Base-by-base conservation (phyloP, 2,797 vertebrate species). In the Etheostoma perlongum region DNA sequence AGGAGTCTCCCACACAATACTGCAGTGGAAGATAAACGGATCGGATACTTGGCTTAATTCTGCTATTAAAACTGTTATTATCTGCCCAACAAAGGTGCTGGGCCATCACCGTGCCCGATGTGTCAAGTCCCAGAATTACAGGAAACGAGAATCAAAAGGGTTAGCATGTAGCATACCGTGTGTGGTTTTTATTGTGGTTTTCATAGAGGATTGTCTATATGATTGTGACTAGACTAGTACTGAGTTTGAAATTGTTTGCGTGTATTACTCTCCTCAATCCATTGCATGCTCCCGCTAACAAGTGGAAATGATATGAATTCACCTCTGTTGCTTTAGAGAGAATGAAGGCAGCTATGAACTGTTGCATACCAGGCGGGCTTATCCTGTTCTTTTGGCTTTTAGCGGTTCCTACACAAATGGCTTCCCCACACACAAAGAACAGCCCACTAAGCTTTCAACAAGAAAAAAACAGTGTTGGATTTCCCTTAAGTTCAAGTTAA, bases 341-440 rank as follows among this genome's bases (percentile, higher is more conserved):
- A 66, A 84, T 79, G 65, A 84, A 81, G 74, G 53, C 51, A 66
- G 76, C 58, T 55, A 64, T 46, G 60, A 66, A 76, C 76, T 85
- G 76, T 84, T 77, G 84, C 88, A 91, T 92, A 89, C 90, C 76
- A 3, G 72, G 63, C 15, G 48, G 71, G 88, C 84, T 91, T 89
- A 91, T 87, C 89, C 77, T 77, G 70, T 81, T 60, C 85, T 86
- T 82, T 78, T 77, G 72, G 72, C 81, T 76, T 64, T 58, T 66
- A 57, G 54, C 19, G 49, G 55, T 76, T 76, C 66, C 65, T 72
- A 52, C 69, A 62, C 57, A 67, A 76, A 72, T 57, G 36, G 19
- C 51, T 64, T 62, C 55, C 53, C 33, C 27, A 19, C 65, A 67
- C 75, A 78, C 55, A 74, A 49, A 65, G 46, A 49, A 58, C n/a